Conservation (phyloP, 1,140 invertebrate genomes). For the Lepidurus couesii region DNA sequence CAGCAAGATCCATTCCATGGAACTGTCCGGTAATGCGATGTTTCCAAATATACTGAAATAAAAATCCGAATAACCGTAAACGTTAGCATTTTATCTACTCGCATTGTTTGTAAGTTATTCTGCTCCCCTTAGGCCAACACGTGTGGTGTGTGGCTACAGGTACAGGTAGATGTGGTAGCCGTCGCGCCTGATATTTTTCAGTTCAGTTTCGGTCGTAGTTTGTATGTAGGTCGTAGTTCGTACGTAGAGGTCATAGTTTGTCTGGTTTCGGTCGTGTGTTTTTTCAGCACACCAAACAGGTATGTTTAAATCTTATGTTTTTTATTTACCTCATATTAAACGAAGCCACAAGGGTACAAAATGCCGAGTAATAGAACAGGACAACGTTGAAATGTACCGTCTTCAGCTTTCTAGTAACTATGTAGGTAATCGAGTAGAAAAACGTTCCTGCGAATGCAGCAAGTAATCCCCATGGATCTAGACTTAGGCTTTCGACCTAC, state of each 20-base stretch:
- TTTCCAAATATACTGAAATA: slow-evolving; percentile 15
- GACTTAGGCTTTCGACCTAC: slow-evolving; percentile 28
- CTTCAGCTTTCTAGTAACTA: slow-evolving; percentile 51
- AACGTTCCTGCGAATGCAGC: slow-evolving; percentile 49
- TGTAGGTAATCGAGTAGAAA: slow-evolving; percentile 51
- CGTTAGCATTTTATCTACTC: not conserved
- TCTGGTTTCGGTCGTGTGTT: too few species aligned
- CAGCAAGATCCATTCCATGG: slow-evolving; percentile 45
- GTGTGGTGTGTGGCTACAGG: not conserved
- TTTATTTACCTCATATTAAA: slow-evolving; percentile 26
- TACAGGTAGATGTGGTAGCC: not conserved
- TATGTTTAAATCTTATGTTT: too few species aligned
- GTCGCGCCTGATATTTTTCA: not conserved
- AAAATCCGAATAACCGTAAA: slow-evolving; percentile 39
- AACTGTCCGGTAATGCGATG: slow-evolving; percentile 40
- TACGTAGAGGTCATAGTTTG: too few species aligned
- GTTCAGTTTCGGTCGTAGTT: too few species aligned
- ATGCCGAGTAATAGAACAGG: slow-evolving; percentile 47
- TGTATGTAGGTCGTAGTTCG: too few species aligned
- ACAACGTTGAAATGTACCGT: slow-evolving; percentile 50
- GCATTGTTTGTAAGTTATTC: not conserved
- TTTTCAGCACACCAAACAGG: too few species aligned
- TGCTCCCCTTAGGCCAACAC: not conserved
- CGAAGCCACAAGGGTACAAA: slow-evolving; percentile 46
- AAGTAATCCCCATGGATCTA: slow-evolving; percentile 49